Conservation (phyloP, 2,797 vertebrate genomes). For the Podarcis siculus region DNA sequence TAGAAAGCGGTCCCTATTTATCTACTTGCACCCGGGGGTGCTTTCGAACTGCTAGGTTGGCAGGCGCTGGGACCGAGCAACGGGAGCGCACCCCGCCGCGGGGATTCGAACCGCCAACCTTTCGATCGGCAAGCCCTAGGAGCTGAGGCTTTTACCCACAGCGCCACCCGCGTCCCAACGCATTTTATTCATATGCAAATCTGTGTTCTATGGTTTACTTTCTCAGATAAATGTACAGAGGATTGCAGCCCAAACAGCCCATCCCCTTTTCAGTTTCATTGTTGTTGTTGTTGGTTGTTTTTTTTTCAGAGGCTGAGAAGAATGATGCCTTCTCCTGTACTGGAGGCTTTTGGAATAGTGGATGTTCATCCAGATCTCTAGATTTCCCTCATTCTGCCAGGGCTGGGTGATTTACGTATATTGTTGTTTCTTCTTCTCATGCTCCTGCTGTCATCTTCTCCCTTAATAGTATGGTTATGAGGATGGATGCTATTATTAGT, state of each 20-base stretch:
- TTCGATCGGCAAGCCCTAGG: no score
- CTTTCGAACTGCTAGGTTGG: no score
- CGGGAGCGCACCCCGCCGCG: no score
- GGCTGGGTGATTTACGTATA: conserved; percentile 59
- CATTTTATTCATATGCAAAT: background rate
- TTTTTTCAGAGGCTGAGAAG: background rate
- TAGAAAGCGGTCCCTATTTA: no score
- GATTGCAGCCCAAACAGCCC: background rate
- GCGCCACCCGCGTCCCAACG: no score
- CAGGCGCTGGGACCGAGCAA: no score
- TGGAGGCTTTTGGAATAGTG: conserved; percentile 32
- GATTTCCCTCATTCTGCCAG: conserved; percentile 52
- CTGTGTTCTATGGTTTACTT: background rate
- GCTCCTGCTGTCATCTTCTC: conserved; percentile 64
- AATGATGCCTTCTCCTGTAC: conserved; percentile 31
- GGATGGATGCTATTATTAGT: conserved; percentile 66
- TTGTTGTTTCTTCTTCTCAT: conserved; percentile 61
- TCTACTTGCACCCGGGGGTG: no score
- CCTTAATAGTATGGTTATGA: conserved; percentile 63
- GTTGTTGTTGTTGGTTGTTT: background rate
- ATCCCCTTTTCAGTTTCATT: conserved; percentile 34
- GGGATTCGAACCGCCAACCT: no score
- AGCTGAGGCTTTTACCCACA: no score
- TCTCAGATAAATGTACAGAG: background rate
- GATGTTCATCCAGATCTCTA: conserved; percentile 22